Evolutionary conservation across 2,797 vertebrate species (phyloP), one percentile per base, ranked within the genome.

Genomic region (Rhadinocentrus ornatus): DNA sequence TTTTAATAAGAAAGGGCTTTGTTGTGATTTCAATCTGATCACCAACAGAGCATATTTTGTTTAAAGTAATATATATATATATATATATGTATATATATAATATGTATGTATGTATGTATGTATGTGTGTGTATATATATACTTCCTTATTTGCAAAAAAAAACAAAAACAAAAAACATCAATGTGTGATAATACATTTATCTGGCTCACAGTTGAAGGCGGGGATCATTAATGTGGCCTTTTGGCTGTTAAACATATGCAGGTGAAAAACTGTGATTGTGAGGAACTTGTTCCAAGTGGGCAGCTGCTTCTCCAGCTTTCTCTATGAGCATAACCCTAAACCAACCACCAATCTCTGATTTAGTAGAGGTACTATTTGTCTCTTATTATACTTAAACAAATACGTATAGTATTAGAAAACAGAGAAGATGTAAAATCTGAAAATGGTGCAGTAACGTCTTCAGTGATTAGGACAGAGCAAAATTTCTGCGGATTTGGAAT

Each of bases 161-260:
- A 57, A 61, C 52, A 77, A 46, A 65, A 57, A 55, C 58, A 77
- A 75, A 58, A 8, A 46, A 20, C 5, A 41, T 62, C 58, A 71
- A 59, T 15, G 27, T 6, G 26, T 27, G 26, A 27, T 78, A 83
- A 81, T 63, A 73, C 18, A 54, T 16, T 82, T 80, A 76, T 75
- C 52, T 34, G 46, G 18, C 35, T 72, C 52, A 55, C 62, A 80
- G 72, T 75, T 79, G 60, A 83, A 81, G 69, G 60, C 27, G 72
- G 31, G 66, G 63, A 85, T 80, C 75, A 74, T 81, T 78, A 82
- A 88, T 84, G 71, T 82, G 60, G 8, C 68, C 59, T 66, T 86
- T 71, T 83, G 69, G 84, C 20, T 46, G 71, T 89, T 76, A 81
- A 89, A 91, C 79, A 82, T 71, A 74, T 75, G 66, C 69, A 75